phyloP scores from a whole-genome alignment of 2,113 vertebrate genomes.

The Candoia aspera region DNA sequence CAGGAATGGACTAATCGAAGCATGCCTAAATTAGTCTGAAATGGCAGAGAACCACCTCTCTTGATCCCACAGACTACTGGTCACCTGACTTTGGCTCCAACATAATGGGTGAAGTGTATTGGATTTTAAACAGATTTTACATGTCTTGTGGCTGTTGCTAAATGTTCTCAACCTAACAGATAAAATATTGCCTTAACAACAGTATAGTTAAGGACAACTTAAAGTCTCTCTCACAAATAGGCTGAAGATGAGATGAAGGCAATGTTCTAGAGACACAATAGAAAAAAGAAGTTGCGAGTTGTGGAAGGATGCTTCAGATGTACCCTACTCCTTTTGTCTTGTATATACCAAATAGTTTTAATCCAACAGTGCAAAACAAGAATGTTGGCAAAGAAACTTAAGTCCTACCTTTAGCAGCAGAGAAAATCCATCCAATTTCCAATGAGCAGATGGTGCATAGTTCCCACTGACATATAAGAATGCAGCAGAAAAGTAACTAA shows the following conservation, averaged over 20 bases:
- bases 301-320: too few relatives aligned
- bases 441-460: not conserved
- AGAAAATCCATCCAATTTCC: not conserved
- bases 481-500: conserved; percentile 11
- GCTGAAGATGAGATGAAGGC: too few relatives aligned
- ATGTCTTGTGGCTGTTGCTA: too few relatives aligned
- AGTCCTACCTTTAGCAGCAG: not conserved
- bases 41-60: not conserved
- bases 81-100: not conserved
- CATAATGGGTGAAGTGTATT: not conserved
- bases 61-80: not conserved
- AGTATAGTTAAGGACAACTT: too few relatives aligned
- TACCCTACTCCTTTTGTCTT: too few relatives aligned
- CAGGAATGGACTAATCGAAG: not conserved
- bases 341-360: not conserved
- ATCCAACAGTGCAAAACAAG: not conserved
- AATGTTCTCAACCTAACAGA: too few relatives aligned
- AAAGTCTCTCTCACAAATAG: too few relatives aligned
- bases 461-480: not conserved
- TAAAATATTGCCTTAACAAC: too few relatives aligned
- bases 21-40: not conserved
- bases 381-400: not conserved
- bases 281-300: too few relatives aligned
- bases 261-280: too few relatives aligned
- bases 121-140: too few relatives aligned